Percentiles rank a stretch among this genome's conserved stretches.
Conservation (phyloP, 2,113 vertebrate genomes). For the Pungitius pungitius region DNA sequence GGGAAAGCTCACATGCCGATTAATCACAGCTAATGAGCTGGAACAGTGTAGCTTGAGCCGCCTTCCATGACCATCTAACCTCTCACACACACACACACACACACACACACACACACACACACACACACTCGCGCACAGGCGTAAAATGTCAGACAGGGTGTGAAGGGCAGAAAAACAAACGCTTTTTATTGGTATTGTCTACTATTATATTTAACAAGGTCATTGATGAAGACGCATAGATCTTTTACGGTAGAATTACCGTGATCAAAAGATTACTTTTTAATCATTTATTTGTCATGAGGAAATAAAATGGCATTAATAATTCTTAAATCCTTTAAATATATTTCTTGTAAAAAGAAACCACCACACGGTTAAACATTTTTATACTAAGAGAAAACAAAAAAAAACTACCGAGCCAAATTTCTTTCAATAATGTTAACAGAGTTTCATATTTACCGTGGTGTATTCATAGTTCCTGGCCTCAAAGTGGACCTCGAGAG, state of each 20-base stretch:
- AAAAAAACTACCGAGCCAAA: constrained; percentile 43
- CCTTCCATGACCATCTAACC: constrained; percentile 74
- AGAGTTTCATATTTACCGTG: constrained; percentile 43
- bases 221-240: background rate
- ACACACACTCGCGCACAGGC: constrained; percentile 29
- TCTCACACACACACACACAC: constrained; percentile 37
- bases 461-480: constrained; percentile 59
- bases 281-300: background rate
- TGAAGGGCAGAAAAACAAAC: constrained; percentile 58
- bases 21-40: constrained; percentile 88
- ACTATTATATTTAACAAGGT: constrained; percentile 11
- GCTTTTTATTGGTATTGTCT: constrained; percentile 31
- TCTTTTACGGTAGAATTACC: background rate
- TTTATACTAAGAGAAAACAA: background rate
- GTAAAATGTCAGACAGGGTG: constrained; percentile 47
- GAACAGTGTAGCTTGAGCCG: constrained; percentile 76
- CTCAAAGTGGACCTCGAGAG: constrained; percentile 62
- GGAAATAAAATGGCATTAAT: background rate
- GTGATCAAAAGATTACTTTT: background rate
- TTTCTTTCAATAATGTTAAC: constrained; percentile 60
- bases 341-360: background rate
- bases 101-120: constrained; percentile 25
- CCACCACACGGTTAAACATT: background rate
- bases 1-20: constrained; percentile 82
- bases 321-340: background rate